Percentiles rank a stretch among this genome's conserved stretches.
phyloP scores from a whole-genome alignment of 2,888 invertebrate genomes.

The Notodonta dromedarius region DNA sequence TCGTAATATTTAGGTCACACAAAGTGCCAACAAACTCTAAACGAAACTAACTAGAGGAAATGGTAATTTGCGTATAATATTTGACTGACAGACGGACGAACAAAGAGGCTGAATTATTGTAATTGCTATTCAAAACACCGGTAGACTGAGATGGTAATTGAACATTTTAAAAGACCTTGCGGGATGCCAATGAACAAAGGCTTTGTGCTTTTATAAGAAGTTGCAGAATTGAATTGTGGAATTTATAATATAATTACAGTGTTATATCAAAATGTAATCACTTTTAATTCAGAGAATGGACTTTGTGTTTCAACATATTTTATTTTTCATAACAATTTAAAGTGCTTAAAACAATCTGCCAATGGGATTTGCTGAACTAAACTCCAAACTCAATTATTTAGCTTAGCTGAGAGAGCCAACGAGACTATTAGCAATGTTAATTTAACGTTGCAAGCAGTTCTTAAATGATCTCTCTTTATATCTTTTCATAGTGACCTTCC shows the following conservation, averaged over 20 bases:
- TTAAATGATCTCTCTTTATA: too few species aligned
- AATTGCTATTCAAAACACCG: slow-evolving; percentile 55
- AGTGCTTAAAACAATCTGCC: too few species aligned
- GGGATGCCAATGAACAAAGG: slow-evolving; percentile 46
- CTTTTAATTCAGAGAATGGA: slow-evolving; percentile 4
- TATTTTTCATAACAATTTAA: too few species aligned
- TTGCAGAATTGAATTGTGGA: slow-evolving; percentile 24
- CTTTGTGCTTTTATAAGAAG: slow-evolving; percentile 23
- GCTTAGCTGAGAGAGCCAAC: too few species aligned
- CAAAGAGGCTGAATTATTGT: slow-evolving; percentile 59
- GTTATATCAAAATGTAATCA: slow-evolving; percentile 21
- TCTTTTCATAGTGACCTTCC: too few species aligned
- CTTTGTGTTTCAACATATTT: background rate
- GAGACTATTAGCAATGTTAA: too few species aligned
- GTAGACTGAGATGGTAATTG: slow-evolving; percentile 53
- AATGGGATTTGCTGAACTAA: too few species aligned
- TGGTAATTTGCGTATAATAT: slow-evolving; percentile 50
- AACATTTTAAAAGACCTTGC: slow-evolving; percentile 50
- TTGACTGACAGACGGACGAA: slow-evolving; percentile 54
- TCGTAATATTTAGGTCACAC: slow-evolving; percentile 17
- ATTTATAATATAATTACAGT: slow-evolving; percentile 28
- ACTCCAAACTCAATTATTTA: too few species aligned
- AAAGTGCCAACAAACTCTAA: slow-evolving; percentile 27
- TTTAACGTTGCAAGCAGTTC: too few species aligned
- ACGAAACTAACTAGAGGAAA: slow-evolving; percentile 40